Evolutionary conservation across 2,113 vertebrate species (phyloP).

Genomic region (Phalacrocorax carbo): DNA sequence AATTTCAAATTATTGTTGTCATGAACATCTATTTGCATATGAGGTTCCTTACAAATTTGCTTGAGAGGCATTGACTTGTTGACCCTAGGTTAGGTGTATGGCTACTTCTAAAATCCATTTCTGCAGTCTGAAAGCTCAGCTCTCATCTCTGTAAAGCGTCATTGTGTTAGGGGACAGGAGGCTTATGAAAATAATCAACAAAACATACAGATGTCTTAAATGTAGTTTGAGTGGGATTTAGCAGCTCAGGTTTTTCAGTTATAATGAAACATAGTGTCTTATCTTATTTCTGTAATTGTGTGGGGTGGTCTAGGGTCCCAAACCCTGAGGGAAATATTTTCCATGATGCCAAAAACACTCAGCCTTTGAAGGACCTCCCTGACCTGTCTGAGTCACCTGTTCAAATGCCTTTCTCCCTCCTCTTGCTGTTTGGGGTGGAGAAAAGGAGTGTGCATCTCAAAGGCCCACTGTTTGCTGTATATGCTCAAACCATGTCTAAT

Average conservation of each 20-base stretch:
- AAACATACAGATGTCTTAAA: background rate
- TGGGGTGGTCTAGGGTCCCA: background rate
- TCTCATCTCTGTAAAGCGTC: background rate
- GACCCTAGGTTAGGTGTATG: background rate
- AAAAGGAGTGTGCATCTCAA: background rate
- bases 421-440: background rate
- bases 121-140: background rate
- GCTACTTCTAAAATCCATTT: background rate
- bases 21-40: background rate
- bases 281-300: background rate
- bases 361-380: background rate
- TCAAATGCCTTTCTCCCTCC: background rate
- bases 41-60: background rate
- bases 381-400: background rate
- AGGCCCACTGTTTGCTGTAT: background rate
- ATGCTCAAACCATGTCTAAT: background rate
- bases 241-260: background rate
- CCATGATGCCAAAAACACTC: background rate
- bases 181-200: background rate
- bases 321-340: background rate
- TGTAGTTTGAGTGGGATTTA: background rate
- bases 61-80: background rate
- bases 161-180: background rate
- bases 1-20: background rate
- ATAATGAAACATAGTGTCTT: background rate